Percentiles rank a stretch among this genome's conserved stretches.
These are phyloP conservation scores for Cylloceria caligata DNA, from an alignment of 2,888 invertebrate species.

Conservation along the genomic window DNA sequence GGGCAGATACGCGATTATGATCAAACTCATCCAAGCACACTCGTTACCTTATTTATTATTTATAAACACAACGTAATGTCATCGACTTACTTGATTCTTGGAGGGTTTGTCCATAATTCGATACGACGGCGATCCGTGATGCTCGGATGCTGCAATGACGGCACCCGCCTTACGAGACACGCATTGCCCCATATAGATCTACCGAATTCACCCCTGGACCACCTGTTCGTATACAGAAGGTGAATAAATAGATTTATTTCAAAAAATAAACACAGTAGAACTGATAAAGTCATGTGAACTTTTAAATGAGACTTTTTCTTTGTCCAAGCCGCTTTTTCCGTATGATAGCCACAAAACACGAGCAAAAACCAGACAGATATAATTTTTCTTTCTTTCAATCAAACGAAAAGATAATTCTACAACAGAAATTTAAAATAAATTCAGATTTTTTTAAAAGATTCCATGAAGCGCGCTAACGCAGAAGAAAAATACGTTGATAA, in stretches of 20 bases:
- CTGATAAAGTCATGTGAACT: too few relatives aligned
- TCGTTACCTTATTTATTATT: conserved; percentile 12
- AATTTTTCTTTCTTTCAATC: neutral
- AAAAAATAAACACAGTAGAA: too few relatives aligned
- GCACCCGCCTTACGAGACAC: conserved; percentile 89
- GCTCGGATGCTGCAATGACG: conserved; percentile 88
- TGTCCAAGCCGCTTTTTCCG: neutral
- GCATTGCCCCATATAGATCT: conserved; percentile 90
- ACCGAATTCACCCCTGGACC: conserved; percentile 79
- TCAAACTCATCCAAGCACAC: neutral
- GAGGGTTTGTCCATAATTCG: conserved; percentile 83
- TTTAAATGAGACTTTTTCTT: neutral
- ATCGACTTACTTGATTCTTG: conserved; percentile 80
- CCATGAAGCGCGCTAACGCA: neutral
- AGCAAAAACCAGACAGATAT: neutral
- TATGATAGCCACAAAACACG: neutral
- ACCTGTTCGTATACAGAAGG: conserved; percentile 69
- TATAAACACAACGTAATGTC: neutral
- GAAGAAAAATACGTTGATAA: neutral
- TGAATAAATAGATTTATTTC: conserved; percentile 7
- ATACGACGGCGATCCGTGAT: conserved; percentile 86
- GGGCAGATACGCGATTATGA: conserved; percentile 14
- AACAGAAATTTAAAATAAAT: neutral
- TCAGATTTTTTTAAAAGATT: neutral
- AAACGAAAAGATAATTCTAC: neutral